A percentile compares a stretch with the other conserved stretches of the same genome.
phyloP scores from a whole-genome alignment of 2,797 vertebrate genomes.

The Babyrousa celebensis region DNA sequence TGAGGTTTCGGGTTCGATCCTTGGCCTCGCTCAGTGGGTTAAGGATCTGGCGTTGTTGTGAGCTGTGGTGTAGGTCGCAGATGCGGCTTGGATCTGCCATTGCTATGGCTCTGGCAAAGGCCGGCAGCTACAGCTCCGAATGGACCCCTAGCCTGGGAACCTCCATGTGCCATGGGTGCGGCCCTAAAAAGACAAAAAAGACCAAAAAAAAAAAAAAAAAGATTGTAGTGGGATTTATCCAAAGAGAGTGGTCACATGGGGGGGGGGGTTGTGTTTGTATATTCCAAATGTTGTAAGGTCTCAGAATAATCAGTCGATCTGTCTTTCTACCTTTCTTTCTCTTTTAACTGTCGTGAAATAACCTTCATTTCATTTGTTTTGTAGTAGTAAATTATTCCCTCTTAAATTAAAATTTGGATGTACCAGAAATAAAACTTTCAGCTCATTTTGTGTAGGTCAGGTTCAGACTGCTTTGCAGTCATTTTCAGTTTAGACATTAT shows the following conservation, averaged over 20 bases:
- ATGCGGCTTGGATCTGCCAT: no score
- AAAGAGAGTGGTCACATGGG: neutral
- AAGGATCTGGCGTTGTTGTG: no score
- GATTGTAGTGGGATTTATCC: constrained; percentile 35
- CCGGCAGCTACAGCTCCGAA: no score
- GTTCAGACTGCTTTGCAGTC: constrained; percentile 85
- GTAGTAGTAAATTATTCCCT: constrained; percentile 57
- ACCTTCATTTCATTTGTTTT: constrained; percentile 79
- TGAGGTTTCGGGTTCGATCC: no score
- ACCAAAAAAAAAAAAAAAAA: no score
- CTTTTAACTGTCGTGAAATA: constrained; percentile 77
- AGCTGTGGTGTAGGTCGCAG: no score
- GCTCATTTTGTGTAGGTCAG: constrained; percentile 74
- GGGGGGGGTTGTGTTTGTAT: neutral
- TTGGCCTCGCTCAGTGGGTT: no score
- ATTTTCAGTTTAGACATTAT: constrained; percentile 83
- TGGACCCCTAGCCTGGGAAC: no score
- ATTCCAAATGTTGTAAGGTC: constrained; percentile 30
- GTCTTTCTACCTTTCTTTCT: constrained; percentile 51
- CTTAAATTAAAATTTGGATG: constrained; percentile 74
- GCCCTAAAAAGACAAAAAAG: no score
- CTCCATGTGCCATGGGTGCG: no score
- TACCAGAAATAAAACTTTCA: constrained; percentile 76
- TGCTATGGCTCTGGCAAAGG: no score
- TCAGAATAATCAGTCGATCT: constrained; percentile 42